These are phyloP conservation scores for Scylla paramamosain DNA, from an alignment of 1,140 invertebrate species.

Conservation along the genomic window DNA sequence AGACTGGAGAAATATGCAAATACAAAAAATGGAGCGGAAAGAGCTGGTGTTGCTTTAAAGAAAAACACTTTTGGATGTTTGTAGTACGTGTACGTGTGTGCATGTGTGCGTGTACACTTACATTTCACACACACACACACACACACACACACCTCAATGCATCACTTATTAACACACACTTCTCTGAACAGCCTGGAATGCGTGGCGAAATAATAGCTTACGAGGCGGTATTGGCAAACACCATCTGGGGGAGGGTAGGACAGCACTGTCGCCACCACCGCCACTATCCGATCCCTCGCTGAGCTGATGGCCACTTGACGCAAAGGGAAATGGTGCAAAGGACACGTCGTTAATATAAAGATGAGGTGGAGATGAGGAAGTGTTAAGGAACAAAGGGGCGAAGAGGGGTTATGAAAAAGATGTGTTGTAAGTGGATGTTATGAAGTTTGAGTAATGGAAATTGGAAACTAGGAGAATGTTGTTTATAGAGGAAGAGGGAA, in stretches of 20 bases:
- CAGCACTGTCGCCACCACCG: too few species aligned
- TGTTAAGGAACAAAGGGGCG: too few species aligned
- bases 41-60: background rate
- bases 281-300: too few species aligned
- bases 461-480: too few species aligned
- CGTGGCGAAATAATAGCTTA: background rate
- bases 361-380: too few species aligned
- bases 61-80: background rate
- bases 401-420: too few species aligned
- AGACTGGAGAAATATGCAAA: background rate
- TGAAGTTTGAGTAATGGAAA: too few species aligned
- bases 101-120: background rate
- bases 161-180: conserved; percentile 14
- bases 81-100: background rate
- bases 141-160: background rate
- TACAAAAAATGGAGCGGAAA: background rate
- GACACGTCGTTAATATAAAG: too few species aligned
- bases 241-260: background rate
- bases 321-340: too few species aligned
- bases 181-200: background rate
- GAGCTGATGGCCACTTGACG: too few species aligned
- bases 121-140: background rate
- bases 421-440: too few species aligned
- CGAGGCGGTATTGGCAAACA: background rate
- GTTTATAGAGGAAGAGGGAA: too few species aligned